Conservation (phyloP, 2,113 vertebrate genomes). For the Heliornis fulica region DNA sequence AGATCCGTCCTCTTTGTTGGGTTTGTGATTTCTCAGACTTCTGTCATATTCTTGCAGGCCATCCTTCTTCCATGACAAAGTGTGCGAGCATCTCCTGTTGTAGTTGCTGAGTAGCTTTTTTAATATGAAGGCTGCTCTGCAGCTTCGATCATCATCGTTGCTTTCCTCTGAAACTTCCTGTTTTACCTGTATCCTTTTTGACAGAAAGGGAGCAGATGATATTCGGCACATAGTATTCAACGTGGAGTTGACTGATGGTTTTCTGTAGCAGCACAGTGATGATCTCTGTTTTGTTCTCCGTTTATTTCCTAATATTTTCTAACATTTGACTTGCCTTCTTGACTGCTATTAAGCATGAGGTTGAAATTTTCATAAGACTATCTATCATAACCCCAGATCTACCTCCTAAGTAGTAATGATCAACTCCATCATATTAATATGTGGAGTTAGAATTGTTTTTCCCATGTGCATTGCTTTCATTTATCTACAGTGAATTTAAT, state of each 20-base stretch:
- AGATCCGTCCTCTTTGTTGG: background rate
- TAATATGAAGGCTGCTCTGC: background rate
- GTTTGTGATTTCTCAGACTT: background rate
- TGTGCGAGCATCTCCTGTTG: background rate
- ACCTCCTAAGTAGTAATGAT: slow-evolving; percentile 49
- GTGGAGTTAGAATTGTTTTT: slow-evolving; percentile 46
- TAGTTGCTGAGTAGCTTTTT: background rate
- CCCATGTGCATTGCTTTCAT: slow-evolving; percentile 23
- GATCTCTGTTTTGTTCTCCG: slow-evolving; percentile 11
- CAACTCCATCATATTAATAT: slow-evolving; percentile 44
- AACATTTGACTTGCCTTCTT: slow-evolving; percentile 37
- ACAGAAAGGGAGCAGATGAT: background rate
- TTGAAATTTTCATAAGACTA: slow-evolving; percentile 42
- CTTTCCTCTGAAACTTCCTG: background rate
- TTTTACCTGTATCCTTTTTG: background rate
- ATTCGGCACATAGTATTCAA: background rate
- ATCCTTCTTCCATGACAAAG: background rate
- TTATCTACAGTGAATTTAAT: slow-evolving; percentile 43
- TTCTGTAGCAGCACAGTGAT: background rate
- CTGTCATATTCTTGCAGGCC: background rate
- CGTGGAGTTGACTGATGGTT: background rate
- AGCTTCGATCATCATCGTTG: background rate
- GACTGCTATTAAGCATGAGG: slow-evolving; percentile 19
- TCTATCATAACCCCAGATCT: slow-evolving; percentile 18
- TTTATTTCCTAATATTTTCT: slow-evolving; percentile 35